These are phyloP conservation scores for Lethrus apterus DNA, from an alignment of 1,140 invertebrate genomes.

Conservation along the genomic window DNA sequence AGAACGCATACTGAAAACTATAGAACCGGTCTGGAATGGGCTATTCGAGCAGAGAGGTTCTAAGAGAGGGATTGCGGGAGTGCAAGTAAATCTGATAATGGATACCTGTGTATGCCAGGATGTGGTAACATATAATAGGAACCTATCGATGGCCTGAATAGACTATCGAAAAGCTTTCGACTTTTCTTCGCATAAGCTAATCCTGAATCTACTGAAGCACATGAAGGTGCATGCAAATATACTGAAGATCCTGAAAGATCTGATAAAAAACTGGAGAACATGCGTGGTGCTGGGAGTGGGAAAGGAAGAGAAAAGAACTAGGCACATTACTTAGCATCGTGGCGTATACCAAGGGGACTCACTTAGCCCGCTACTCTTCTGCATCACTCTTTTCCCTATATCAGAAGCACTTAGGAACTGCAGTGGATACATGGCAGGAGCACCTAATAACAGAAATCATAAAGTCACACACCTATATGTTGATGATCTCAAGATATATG, in stretches of 20 bases:
- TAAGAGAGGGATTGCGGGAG: no score
- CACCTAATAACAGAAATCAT: background rate
- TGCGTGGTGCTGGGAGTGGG: background rate
- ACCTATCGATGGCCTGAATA: constrained; percentile 12
- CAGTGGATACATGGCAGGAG: background rate
- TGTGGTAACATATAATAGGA: background rate
- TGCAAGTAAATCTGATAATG: no score
- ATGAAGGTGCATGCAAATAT: background rate
- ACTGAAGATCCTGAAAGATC: background rate
- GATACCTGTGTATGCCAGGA: background rate
- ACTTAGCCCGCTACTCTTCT: background rate
- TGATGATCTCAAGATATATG: background rate
- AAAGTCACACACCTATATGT: no score
- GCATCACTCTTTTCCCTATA: background rate
- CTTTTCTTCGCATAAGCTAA: background rate
- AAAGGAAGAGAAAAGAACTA: no score
- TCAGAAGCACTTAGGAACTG: background rate
- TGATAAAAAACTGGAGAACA: constrained; percentile 7
- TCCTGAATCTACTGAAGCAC: background rate
- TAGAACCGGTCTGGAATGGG: no score
- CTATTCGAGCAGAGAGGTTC: no score
- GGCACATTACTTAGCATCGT: no score
- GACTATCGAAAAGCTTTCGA: constrained; percentile 12
- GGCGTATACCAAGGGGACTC: background rate
- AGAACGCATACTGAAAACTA: no score